These are phyloP conservation scores for Bicyclus anynana DNA, from an alignment of 1,140 invertebrate species.

Conservation along the genomic window DNA sequence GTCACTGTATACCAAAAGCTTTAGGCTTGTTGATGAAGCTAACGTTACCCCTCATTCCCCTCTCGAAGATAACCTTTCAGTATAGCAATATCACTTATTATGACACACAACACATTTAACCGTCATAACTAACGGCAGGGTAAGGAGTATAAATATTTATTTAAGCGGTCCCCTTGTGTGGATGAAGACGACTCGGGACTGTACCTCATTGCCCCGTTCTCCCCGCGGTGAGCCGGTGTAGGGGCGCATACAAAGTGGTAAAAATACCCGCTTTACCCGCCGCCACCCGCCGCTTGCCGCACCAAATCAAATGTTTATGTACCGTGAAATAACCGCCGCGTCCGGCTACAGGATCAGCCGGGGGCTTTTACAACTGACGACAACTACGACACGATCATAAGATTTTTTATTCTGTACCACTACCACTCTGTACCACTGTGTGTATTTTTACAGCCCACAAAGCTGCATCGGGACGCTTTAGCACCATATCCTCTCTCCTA, in stretches of 20 bases:
- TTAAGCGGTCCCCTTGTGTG: not conserved
- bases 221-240: slow-evolving; percentile 9
- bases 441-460: too few species aligned
- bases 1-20: too few species aligned
- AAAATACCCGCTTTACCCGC: too few species aligned
- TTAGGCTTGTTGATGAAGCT: too few species aligned
- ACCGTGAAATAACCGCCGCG: slow-evolving; percentile 38
- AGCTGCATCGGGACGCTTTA: too few species aligned
- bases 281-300: slow-evolving; percentile 30
- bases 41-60: too few species aligned
- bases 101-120: not conserved
- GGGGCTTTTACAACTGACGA: slow-evolving; percentile 12
- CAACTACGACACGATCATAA: slow-evolving; percentile 8
- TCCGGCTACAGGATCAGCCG: slow-evolving; percentile 12
- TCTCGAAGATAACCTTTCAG: not conserved
- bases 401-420: not conserved
- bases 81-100: not conserved
- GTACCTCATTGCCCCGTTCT: slow-evolving; percentile 16
- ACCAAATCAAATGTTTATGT: slow-evolving; percentile 47
- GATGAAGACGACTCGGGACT: not conserved
- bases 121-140: not conserved
- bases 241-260: slow-evolving; percentile 33
- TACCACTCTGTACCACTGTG: too few species aligned
- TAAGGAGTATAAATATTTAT: slow-evolving; percentile 3
- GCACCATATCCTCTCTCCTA: too few species aligned